A percentile compares a stretch with the other conserved stretches of the same genome.
phyloP scores from a whole-genome alignment of 1,140 invertebrate species.

The Sitobion miscanthi region DNA sequence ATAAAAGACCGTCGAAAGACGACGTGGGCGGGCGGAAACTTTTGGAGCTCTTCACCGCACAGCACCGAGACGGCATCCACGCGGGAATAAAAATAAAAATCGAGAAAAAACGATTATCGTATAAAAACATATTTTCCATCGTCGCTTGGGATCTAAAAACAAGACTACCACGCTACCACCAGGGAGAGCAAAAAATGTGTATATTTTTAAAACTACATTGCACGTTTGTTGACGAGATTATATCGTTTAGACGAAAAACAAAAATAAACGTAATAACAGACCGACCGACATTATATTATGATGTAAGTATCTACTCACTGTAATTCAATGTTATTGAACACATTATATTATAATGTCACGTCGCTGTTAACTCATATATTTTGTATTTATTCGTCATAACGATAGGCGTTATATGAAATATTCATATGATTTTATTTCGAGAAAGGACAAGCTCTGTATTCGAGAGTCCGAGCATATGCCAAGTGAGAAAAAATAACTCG shows the following conservation, averaged over 20 bases:
- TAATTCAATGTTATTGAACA: neutral
- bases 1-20: neutral
- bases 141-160: neutral
- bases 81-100: neutral
- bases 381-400: neutral
- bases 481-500: neutral
- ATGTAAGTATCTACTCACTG: neutral
- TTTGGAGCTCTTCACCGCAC: neutral
- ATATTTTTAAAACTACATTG: neutral
- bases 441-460: neutral
- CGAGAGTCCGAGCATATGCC: neutral
- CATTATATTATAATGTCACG: neutral
- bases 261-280: neutral
- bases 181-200: neutral
- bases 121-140: neutral
- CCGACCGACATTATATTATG: neutral
- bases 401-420: neutral
- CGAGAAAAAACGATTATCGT: neutral
- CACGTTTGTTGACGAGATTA: neutral
- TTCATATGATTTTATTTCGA: conserved; percentile 5
- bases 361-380: neutral
- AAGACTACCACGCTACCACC: neutral
- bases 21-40: neutral
- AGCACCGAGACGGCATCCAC: neutral
- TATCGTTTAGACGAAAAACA: neutral